These are phyloP conservation scores for Cynodonichthys magdalenae DNA, from an alignment of 2,797 vertebrate species.

Conservation along the genomic window DNA sequence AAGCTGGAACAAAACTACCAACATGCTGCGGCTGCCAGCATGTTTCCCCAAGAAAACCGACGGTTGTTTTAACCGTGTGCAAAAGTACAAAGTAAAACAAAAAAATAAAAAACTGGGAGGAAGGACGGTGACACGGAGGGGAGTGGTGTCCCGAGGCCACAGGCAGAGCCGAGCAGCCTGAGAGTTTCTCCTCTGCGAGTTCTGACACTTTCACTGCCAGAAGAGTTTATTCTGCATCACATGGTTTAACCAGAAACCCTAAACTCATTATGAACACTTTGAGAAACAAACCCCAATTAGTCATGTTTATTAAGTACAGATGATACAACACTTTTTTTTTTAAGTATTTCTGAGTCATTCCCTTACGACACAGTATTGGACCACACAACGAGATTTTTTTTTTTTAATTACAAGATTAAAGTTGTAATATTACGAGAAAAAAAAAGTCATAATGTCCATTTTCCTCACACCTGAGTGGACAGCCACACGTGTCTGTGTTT, in stretches of 20 bases:
- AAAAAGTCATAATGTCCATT: too few relatives aligned
- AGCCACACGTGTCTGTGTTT: too few relatives aligned
- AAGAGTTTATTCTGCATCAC: neutral
- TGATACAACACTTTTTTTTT: neutral
- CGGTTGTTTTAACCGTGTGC: neutral
- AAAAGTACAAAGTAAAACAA: constrained; percentile 3
- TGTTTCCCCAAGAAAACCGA: neutral
- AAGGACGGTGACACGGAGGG: constrained; percentile 24
- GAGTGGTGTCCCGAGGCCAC: constrained; percentile 74
- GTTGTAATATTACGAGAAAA: too few relatives aligned
- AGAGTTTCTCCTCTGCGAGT: neutral
- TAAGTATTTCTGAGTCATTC: constrained; percentile 18
- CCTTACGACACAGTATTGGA: too few relatives aligned
- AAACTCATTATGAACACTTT: neutral
- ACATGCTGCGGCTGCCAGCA: constrained; percentile 58
- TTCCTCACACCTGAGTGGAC: too few relatives aligned
- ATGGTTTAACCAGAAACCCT: neutral
- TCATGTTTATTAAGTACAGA: constrained; percentile 21
- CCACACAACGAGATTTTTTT: too few relatives aligned
- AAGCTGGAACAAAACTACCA: constrained; percentile 51
- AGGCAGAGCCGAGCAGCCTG: constrained; percentile 28
- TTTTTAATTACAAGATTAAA: too few relatives aligned
- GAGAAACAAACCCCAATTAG: neutral
- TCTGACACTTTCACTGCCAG: constrained; percentile 23
- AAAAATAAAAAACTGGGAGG: neutral